Conservation (phyloP, 2,888 invertebrate genomes). For the Syrista parreyssii region DNA sequence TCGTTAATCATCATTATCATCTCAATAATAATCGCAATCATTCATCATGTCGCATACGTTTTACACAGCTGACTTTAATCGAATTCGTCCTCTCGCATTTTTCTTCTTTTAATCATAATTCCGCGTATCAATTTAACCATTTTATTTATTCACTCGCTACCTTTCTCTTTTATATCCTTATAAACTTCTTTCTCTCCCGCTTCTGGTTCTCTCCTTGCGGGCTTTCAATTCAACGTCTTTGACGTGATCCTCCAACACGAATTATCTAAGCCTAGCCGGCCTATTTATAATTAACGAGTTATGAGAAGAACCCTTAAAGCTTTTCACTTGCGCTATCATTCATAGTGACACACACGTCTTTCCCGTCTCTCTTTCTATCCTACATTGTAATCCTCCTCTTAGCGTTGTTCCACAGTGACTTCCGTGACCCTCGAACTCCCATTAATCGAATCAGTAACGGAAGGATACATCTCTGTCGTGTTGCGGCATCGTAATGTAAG, state of each 20-base stretch:
- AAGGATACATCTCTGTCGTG: background rate
- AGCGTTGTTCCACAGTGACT: background rate
- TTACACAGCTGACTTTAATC: background rate
- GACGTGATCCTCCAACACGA: background rate
- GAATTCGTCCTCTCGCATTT: background rate
- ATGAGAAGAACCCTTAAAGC: background rate
- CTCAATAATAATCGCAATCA: background rate
- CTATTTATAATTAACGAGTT: background rate
- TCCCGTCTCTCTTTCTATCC: background rate
- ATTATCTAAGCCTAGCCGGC: background rate
- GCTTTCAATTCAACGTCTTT: background rate
- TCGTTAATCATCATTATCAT: constrained; percentile 1
- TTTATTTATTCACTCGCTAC: background rate
- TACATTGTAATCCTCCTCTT: background rate
- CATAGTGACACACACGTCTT: background rate
- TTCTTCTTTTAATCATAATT: background rate
- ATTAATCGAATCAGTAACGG: too few species aligned
- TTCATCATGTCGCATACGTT: background rate
- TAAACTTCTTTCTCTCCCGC: background rate
- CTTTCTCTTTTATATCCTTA: background rate
- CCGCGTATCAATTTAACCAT: background rate
- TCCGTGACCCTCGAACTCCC: background rate
- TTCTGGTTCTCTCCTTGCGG: background rate
- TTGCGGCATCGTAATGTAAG: background rate
- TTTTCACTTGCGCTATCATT: background rate